Percentiles rank a stretch among this genome's conserved stretches.
Evolutionary conservation across 2,797 vertebrate species (phyloP).

Genomic region (Takifugu rubripes): DNA sequence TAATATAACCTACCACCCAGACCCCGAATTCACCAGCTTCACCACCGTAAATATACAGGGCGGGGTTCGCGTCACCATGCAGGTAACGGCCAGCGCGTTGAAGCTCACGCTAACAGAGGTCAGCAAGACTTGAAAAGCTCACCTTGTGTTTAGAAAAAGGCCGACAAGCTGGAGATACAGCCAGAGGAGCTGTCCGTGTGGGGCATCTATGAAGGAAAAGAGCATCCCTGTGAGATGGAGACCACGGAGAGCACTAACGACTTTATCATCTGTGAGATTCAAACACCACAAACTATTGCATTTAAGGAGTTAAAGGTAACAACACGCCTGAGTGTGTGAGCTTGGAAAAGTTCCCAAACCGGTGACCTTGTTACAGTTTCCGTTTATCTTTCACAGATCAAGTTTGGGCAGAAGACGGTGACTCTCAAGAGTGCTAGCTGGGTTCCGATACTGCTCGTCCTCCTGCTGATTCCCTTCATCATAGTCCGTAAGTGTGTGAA

Average conservation of each 20-base stretch:
- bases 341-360: background rate
- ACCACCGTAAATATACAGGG: conserved; percentile 9
- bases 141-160: conserved; percentile 78
- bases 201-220: conserved; percentile 50
- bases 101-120: background rate
- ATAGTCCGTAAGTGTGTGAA: conserved; percentile 74
- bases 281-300: rapidly evolving
- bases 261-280: conserved; percentile 60
- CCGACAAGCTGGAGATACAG: conserved; percentile 79
- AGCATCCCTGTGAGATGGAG: conserved; percentile 56
- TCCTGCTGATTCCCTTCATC: conserved; percentile 73
- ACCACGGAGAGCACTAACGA: conserved; percentile 12
- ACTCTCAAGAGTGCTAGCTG: conserved; percentile 15
- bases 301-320: conserved; percentile 53
- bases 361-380: too few relatives aligned
- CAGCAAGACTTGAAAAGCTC: background rate
- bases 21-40: conserved; percentile 84
- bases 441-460: conserved; percentile 67
- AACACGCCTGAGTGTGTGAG: background rate
- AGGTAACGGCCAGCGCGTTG: conserved; percentile 46
- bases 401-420: conserved; percentile 63
- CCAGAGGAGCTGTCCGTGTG: conserved; percentile 74
- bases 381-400: conserved; percentile 72
- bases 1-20: conserved; percentile 73
- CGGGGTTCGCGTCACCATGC: conserved; percentile 43